phyloP scores from a whole-genome alignment of 2,113 vertebrate genomes.

The Lophochroa leadbeateri region DNA sequence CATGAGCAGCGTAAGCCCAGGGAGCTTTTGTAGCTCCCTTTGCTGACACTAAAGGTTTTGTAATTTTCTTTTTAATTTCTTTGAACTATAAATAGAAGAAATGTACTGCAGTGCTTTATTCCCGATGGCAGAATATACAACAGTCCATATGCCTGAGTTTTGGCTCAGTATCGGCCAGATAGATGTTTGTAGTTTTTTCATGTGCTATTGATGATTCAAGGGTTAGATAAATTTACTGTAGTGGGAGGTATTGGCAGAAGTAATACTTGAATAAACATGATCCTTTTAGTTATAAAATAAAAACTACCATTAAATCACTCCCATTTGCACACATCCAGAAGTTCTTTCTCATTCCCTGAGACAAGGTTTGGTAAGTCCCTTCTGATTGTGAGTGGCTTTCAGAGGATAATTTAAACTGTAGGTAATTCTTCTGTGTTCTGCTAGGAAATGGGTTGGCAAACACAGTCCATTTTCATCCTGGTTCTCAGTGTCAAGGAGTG shows the following conservation, averaged over 20 bases:
- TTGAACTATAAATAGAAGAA: conserved; percentile 43
- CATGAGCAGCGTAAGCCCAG: conserved; percentile 9
- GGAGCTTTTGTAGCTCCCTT: conserved; percentile 15
- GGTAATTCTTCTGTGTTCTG: background rate
- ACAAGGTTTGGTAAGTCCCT: conserved; percentile 6
- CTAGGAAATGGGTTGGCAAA: background rate
- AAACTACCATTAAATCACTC: conserved; percentile 28
- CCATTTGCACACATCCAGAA: conserved; percentile 24
- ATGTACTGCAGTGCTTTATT: background rate
- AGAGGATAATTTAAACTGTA: conserved; percentile 1
- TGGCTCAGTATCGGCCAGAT: conserved; percentile 24
- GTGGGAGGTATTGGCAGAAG: conserved; percentile 62
- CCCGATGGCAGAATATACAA: conserved; percentile 23
- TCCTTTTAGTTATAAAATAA: conserved; percentile 57
- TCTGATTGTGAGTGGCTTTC: background rate
- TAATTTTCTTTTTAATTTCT: conserved; percentile 50
- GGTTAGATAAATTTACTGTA: conserved; percentile 61
- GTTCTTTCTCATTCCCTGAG: background rate
- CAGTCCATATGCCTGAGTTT: conserved; percentile 40
- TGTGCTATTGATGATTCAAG: conserved; percentile 60
- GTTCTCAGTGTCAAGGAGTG: background rate
- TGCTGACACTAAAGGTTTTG: conserved; percentile 26
- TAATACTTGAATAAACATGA: conserved; percentile 50
- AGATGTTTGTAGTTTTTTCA: conserved; percentile 47
- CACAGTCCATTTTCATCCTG: background rate